Percentiles rank a stretch among this genome's conserved stretches.
These are phyloP conservation scores for Rhabdomys pumilio DNA, from an alignment of 2,797 vertebrate species.

Conservation along the genomic window DNA sequence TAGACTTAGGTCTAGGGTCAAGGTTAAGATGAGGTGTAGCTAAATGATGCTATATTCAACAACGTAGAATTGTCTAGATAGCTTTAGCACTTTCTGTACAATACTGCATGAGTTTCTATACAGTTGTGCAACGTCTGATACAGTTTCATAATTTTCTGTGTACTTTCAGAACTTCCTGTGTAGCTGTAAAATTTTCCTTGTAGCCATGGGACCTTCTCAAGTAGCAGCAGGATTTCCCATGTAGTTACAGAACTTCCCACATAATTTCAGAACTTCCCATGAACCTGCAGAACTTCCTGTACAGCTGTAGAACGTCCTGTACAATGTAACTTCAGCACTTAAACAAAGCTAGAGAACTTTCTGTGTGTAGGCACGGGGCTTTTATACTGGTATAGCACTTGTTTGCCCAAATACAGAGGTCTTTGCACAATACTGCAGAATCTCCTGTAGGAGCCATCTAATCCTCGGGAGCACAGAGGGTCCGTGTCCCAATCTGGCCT, in stretches of 20 bases:
- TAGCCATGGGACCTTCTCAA: not conserved
- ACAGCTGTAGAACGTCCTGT: not conserved
- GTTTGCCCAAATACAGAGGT: not conserved
- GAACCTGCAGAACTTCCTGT: not conserved
- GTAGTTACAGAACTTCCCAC: too few species aligned
- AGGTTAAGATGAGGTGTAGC: not conserved
- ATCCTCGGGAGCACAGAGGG: not conserved
- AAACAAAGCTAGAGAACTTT: not conserved
- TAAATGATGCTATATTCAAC: not conserved
- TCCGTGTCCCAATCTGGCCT: fast-evolving
- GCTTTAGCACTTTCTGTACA: not conserved
- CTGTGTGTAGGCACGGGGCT: too few species aligned
- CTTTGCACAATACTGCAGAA: not conserved
- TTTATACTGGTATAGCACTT: not conserved
- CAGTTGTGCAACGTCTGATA: too few species aligned
- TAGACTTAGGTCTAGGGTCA: not conserved
- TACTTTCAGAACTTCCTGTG: not conserved
- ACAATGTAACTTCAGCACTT: not conserved
- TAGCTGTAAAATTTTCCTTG: not conserved
- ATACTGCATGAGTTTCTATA: not conserved
- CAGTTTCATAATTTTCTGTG: not conserved
- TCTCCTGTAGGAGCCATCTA: not conserved
- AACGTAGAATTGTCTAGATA: not conserved
- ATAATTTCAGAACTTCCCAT: not conserved
- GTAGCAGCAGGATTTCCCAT: not conserved